A percentile compares a stretch with the other conserved stretches of the same genome.
Conservation (phyloP, 2,888 invertebrate genomes). For the Mesochorus sp. region DNA sequence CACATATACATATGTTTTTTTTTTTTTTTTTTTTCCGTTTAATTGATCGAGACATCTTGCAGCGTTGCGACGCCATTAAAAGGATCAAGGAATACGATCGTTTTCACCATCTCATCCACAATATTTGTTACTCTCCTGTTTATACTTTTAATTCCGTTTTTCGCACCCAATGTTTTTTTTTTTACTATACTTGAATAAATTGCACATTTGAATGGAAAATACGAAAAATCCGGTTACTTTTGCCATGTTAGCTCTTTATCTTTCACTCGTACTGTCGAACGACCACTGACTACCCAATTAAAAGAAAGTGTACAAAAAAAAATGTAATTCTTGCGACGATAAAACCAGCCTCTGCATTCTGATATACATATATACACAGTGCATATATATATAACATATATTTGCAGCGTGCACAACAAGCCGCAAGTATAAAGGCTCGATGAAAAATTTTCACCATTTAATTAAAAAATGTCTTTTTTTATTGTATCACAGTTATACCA, state of each 20-base stretch:
- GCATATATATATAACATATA: not conserved
- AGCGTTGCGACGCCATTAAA: not conserved
- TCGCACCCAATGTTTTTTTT: too few species aligned
- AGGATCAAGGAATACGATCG: not conserved
- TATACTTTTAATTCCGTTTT: not conserved
- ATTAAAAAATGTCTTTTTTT: conserved; percentile 11
- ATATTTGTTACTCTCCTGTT: not conserved
- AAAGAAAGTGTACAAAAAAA: conserved; percentile 33
- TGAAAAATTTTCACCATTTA: conserved; percentile 26
- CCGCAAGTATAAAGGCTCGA: not conserved
- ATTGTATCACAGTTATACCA: not conserved
- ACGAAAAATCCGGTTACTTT: conserved; percentile 30
- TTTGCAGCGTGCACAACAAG: not conserved
- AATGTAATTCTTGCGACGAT: conserved; percentile 30
- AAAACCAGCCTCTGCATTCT: conserved; percentile 9
- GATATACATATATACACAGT: not conserved
- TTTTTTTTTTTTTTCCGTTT: not conserved
- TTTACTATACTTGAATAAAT: too few species aligned
- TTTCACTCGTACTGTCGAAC: conserved; percentile 7
- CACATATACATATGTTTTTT: not conserved
- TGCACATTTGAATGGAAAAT: too few species aligned
- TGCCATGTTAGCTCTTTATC: not conserved
- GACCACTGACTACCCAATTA: conserved; percentile 20
- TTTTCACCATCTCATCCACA: not conserved
- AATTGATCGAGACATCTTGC: conserved; percentile 3